Conservation (phyloP, 2,888 invertebrate genomes). For the Allolobophora icterica region DNA sequence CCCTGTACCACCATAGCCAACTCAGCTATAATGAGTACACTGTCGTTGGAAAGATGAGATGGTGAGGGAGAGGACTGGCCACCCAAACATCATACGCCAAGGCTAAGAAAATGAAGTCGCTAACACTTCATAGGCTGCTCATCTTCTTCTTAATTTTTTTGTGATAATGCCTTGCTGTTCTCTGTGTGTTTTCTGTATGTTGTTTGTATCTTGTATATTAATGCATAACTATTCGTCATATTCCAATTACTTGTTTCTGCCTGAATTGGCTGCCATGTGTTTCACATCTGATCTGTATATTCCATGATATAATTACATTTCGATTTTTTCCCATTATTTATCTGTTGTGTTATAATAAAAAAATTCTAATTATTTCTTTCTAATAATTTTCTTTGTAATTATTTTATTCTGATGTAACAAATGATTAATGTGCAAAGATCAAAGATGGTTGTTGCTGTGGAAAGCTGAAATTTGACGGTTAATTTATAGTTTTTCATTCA, state of each 20-base stretch:
- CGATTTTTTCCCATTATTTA: background rate
- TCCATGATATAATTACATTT: background rate
- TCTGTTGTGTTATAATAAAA: background rate
- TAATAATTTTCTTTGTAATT: too few relatives aligned
- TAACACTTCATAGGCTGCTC: too few relatives aligned
- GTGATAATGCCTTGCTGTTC: too few relatives aligned
- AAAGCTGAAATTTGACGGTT: background rate
- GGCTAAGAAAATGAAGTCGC: too few relatives aligned
- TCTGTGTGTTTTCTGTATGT: too few relatives aligned
- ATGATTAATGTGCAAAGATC: background rate
- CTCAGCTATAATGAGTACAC: too few relatives aligned
- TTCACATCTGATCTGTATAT: background rate
- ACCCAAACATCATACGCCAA: too few relatives aligned
- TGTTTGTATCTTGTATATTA: background rate
- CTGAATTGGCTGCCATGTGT: background rate
- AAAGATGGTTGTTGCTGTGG: background rate
- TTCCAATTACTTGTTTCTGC: background rate
- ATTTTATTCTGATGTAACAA: too few relatives aligned
- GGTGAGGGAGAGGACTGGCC: too few relatives aligned
- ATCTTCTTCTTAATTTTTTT: too few relatives aligned
- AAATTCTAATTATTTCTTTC: background rate
- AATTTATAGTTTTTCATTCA: background rate
- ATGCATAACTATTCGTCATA: background rate
- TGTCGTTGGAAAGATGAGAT: too few relatives aligned
- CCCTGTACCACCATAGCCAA: too few relatives aligned